Conservation (phyloP, 2,797 vertebrate species). For the Acanthopagrus latus region DNA sequence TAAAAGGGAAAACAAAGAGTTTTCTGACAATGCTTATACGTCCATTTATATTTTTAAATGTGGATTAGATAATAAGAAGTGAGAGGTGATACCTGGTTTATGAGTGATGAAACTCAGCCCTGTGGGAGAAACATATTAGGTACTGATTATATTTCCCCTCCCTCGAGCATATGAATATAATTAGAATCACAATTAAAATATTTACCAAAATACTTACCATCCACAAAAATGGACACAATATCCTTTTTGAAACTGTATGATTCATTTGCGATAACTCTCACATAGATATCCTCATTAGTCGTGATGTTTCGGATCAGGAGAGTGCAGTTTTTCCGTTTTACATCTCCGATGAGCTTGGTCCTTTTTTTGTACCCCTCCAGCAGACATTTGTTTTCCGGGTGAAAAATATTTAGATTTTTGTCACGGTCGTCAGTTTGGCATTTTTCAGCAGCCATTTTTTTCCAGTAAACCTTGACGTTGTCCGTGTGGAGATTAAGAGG, state of each 20-base stretch:
- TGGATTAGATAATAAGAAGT: not conserved
- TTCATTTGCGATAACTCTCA: fast-evolving
- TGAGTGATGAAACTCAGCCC: fast-evolving
- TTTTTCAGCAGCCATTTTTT: not conserved
- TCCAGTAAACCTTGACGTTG: constrained; percentile 58
- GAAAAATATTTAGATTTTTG: not conserved
- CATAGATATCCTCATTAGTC: fast-evolving
- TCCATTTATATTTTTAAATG: not conserved
- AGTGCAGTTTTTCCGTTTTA: constrained; percentile 18
- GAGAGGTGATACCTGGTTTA: not conserved
- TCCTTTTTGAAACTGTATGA: fast-evolving
- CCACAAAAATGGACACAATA: fast-evolving
- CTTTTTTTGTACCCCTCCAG: constrained; percentile 28
- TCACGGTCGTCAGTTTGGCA: fast-evolving
- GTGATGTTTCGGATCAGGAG: constrained; percentile 13
- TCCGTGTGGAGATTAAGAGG: fast-evolving
- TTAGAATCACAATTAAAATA: not conserved
- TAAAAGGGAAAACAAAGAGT: not conserved
- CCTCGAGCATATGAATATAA: not conserved
- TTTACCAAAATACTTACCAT: constrained; percentile 36
- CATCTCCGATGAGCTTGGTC: constrained; percentile 29
- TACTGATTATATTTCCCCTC: not conserved
- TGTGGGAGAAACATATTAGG: constrained; percentile 6
- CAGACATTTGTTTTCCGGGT: constrained; percentile 4
- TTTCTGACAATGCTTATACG: not conserved